Percentiles rank a stretch among this genome's conserved stretches.
Conservation (phyloP, 1,140 invertebrate genomes). For the Glomeris maerens region DNA sequence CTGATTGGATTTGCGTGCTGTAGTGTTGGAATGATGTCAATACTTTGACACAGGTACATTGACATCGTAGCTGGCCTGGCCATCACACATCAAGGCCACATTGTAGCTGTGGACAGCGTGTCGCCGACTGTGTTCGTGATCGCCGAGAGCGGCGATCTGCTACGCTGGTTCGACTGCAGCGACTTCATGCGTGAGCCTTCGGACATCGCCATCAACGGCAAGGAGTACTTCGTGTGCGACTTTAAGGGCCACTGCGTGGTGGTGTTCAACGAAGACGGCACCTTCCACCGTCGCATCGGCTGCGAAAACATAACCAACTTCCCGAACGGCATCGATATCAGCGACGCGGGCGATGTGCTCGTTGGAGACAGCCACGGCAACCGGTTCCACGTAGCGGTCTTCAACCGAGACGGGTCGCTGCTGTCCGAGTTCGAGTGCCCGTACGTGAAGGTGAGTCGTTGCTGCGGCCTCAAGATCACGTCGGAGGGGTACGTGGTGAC, state of each 20-base stretch:
- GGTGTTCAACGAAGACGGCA: conserved; percentile 82
- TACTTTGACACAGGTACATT: conserved; percentile 67
- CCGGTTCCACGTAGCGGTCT: conserved; percentile 90
- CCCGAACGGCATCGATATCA: conserved; percentile 94
- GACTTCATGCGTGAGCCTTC: conserved; percentile 94
- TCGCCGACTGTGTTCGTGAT: conserved; percentile 93
- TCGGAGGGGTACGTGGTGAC: conserved; percentile 93
- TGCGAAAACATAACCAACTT: conserved; percentile 91
- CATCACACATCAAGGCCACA: conserved; percentile 73
- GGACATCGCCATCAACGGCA: conserved; percentile 84
- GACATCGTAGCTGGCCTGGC: conserved; percentile 94
- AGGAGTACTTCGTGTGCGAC: conserved; percentile 91
- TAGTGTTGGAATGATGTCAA: too few relatives aligned
- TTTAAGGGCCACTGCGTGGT: conserved; percentile 96
- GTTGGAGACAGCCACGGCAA: conserved; percentile 96
- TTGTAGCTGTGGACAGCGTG: conserved; percentile 93
- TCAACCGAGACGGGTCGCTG: conserved; percentile 66
- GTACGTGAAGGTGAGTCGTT: conserved; percentile 90
- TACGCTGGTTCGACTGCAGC: conserved; percentile 92
- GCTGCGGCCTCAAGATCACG: conserved; percentile 92
- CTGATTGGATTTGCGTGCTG: not conserved
- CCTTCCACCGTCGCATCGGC: conserved; percentile 80
- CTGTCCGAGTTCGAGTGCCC: conserved; percentile 92
- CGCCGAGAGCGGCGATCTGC: conserved; percentile 70
- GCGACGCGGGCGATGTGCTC: conserved; percentile 85